Percentiles rank a stretch among this genome's conserved stretches.
These are phyloP conservation scores for Drosophila atripex DNA, from an alignment of 2,888 invertebrate genomes.

Conservation along the genomic window DNA sequence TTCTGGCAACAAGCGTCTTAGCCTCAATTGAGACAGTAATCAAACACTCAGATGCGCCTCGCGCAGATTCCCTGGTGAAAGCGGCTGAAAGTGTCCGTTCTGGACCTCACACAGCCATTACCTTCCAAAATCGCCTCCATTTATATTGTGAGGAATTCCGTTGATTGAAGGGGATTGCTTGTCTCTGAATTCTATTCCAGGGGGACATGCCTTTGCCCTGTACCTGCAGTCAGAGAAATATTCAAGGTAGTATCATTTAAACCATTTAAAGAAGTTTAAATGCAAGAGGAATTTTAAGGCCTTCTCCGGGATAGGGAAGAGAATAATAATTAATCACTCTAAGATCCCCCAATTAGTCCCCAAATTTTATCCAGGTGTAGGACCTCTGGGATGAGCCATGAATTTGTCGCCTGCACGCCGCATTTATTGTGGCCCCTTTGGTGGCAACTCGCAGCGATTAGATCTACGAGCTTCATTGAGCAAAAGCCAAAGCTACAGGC, in stretches of 20 bases:
- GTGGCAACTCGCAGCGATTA: constrained; percentile 68
- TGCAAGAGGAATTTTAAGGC: not conserved
- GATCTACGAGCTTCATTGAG: constrained; percentile 64
- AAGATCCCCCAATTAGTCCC: not conserved
- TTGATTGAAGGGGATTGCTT: constrained; percentile 42
- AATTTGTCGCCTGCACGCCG: constrained; percentile 38
- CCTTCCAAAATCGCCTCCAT: constrained; percentile 36
- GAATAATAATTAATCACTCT: not conserved
- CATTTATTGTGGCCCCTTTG: constrained; percentile 42
- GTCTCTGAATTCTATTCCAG: constrained; percentile 21
- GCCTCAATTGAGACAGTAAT: constrained; percentile 69
- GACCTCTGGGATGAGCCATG: constrained; percentile 26
- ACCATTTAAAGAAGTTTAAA: too few relatives aligned
- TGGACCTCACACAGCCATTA: constrained; percentile 43
- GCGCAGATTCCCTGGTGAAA: constrained; percentile 35
- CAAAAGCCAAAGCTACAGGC: constrained; percentile 20
- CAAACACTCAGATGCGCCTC: constrained; percentile 46
- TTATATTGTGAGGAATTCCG: constrained; percentile 37
- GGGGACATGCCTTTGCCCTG: constrained; percentile 14
- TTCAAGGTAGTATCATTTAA: too few relatives aligned
- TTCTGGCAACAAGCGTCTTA: constrained; percentile 34
- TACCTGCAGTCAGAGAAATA: constrained; percentile 3
- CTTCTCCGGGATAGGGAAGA: not conserved
- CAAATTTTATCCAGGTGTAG: constrained; percentile 11
- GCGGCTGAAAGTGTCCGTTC: constrained; percentile 27